Percentiles rank a stretch among this genome's conserved stretches.
These are phyloP conservation scores for Epinotia bilunana DNA, from an alignment of 2,888 invertebrate genomes.

Conservation along the genomic window DNA sequence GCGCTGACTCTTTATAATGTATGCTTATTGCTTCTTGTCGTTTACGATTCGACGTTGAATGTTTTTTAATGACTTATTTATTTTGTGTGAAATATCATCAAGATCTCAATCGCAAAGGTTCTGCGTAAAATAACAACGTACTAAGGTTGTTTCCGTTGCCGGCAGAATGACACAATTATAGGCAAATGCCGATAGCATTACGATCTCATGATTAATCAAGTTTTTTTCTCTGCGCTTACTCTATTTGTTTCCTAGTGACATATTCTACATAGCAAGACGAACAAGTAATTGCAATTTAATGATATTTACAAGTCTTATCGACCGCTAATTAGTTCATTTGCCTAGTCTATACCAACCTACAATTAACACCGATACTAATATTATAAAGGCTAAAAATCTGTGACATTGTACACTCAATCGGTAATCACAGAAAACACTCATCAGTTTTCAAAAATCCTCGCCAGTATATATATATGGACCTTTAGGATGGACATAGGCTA, in stretches of 20 bases:
- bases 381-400: no score
- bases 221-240: not conserved
- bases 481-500: no score
- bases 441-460: no score
- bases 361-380: no score
- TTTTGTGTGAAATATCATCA: not conserved
- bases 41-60: not conserved
- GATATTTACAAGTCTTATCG: slow-evolving; percentile 20
- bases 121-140: no score
- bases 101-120: no score
- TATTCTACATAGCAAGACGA: not conserved
- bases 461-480: no score
- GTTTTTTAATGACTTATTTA: not conserved
- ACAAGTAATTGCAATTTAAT: slow-evolving; percentile 8
- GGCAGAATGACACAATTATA: not conserved
- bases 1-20: slow-evolving; percentile 10
- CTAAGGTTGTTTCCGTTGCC: not conserved
- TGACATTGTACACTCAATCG: no score
- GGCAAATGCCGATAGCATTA: not conserved
- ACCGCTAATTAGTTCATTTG: slow-evolving; percentile 6
- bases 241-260: not conserved
- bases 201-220: not conserved
- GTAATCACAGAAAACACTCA: no score
- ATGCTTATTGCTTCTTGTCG: not conserved
- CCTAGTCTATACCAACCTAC: not conserved